Conservation (phyloP, 2,888 invertebrate genomes). For the Himalopsyche japonica region DNA sequence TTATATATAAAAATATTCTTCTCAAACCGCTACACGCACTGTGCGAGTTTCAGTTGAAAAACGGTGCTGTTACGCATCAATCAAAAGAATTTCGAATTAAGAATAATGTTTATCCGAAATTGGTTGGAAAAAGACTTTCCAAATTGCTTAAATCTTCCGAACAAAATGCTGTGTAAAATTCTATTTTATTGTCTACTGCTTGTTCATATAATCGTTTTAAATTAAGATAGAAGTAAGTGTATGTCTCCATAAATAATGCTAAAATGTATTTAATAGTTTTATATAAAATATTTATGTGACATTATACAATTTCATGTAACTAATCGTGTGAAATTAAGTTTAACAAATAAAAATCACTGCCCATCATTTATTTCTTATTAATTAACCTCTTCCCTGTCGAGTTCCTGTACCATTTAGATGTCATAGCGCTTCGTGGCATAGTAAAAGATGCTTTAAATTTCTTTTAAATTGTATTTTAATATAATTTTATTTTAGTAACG, state of each 20-base stretch:
- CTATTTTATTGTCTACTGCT: not conserved
- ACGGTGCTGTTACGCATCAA: slow-evolving; percentile 92
- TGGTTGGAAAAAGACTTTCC: slow-evolving; percentile 77
- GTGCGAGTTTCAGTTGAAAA: slow-evolving; percentile 83
- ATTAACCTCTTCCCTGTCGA: too few relatives aligned
- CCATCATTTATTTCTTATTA: too few relatives aligned
- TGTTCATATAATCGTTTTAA: not conserved
- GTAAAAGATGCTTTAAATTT: too few relatives aligned
- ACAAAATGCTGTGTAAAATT: slow-evolving; percentile 19
- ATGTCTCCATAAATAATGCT: not conserved
- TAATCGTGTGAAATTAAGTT: not conserved
- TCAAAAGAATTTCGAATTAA: slow-evolving; percentile 88
- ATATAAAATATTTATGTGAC: not conserved
- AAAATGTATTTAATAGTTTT: not conserved
- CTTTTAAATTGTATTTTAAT: too few relatives aligned
- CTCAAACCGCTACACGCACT: slow-evolving; percentile 79
- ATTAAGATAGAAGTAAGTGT: not conserved
- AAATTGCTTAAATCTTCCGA: slow-evolving; percentile 54
- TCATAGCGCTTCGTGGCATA: too few relatives aligned
- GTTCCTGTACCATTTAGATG: too few relatives aligned
- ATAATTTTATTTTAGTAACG: too few relatives aligned
- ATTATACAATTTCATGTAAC: not conserved
- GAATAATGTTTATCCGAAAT: slow-evolving; percentile 77
- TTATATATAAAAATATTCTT: slow-evolving; percentile 67
- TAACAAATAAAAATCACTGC: too few relatives aligned